A percentile compares a stretch with the other conserved stretches of the same genome.
Conservation (phyloP, 2,888 invertebrate genomes). For the Gortyna flavago region DNA sequence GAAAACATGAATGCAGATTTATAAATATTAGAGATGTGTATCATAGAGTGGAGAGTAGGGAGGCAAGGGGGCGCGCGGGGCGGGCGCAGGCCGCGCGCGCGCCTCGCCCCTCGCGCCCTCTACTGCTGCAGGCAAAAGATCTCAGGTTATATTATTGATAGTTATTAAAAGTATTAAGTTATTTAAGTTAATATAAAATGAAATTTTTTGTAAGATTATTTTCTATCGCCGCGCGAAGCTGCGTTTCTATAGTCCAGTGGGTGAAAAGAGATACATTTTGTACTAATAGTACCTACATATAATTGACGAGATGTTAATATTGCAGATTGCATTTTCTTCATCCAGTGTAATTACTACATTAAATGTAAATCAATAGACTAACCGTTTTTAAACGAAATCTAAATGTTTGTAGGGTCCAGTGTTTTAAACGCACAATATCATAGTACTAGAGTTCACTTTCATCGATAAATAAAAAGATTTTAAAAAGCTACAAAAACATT, state of each 20-base stretch:
- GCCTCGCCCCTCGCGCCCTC: conserved; percentile 67
- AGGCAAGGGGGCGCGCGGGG: conserved; percentile 75
- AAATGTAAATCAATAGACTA: conserved; percentile 88
- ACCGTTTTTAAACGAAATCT: conserved; percentile 88
- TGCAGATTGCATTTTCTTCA: conserved; percentile 86
- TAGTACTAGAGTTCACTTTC: conserved; percentile 88
- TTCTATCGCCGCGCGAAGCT: conserved; percentile 80
- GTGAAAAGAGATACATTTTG: conserved; percentile 74
- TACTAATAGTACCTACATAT: conserved; percentile 77
- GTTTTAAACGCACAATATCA: conserved; percentile 90
- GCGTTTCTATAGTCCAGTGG: conserved; percentile 81
- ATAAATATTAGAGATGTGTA: conserved; percentile 79
- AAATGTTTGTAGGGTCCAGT: conserved; percentile 90
- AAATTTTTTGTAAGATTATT: conserved; percentile 89
- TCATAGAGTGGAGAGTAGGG: conserved; percentile 77
- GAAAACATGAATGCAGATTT: conserved; percentile 84
- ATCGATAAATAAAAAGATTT: conserved; percentile 81
- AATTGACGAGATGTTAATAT: conserved; percentile 77
- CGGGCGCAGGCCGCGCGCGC: conserved; percentile 60
- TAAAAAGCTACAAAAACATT: conserved; percentile 84
- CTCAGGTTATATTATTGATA: conserved; percentile 89
- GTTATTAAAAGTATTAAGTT: conserved; percentile 90
- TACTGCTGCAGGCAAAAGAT: conserved; percentile 85
- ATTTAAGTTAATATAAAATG: conserved; percentile 90
- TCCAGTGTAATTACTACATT: conserved; percentile 88